These are phyloP conservation scores for Trachurus trachurus DNA, from an alignment of 2,797 vertebrate genomes.

Conservation along the genomic window DNA sequence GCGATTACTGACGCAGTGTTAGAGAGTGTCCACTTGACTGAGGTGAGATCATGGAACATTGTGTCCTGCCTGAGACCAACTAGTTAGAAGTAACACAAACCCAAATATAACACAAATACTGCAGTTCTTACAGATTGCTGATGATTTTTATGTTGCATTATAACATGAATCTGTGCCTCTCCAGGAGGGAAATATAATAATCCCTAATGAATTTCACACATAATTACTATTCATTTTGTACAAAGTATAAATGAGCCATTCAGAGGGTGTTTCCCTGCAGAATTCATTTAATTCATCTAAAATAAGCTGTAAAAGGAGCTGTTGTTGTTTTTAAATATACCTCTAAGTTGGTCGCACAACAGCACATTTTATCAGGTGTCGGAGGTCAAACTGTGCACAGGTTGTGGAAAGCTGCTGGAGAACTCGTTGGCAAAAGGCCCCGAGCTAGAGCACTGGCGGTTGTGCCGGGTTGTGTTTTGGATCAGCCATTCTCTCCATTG, in stretches of 20 bases:
- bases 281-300: not conserved
- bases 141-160: not conserved
- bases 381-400: conserved; percentile 7
- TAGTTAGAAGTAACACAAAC: conserved; percentile 20
- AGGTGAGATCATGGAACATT: conserved; percentile 41
- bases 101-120: not conserved
- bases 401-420: not conserved
- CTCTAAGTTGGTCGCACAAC: not conserved
- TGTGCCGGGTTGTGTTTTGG: conserved; percentile 10
- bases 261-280: conserved; percentile 12
- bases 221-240: conserved; percentile 1
- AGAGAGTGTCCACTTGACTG: conserved; percentile 42
- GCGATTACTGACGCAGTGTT: conserved; percentile 47
- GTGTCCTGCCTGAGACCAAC: conserved; percentile 29
- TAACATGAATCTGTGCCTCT: not conserved
- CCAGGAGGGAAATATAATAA: not conserved
- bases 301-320: not conserved
- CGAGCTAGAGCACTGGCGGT: not conserved
- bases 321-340: not conserved
- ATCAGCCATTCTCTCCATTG: conserved; percentile 4
- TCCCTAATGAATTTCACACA: not conserved
- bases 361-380: not conserved
- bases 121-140: not conserved
- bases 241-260: conserved; percentile 1
- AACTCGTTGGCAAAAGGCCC: not conserved